Evolutionary conservation across 2,888 invertebrate genomes (phyloP).

Genomic region (Oxystoma pomonae): DNA sequence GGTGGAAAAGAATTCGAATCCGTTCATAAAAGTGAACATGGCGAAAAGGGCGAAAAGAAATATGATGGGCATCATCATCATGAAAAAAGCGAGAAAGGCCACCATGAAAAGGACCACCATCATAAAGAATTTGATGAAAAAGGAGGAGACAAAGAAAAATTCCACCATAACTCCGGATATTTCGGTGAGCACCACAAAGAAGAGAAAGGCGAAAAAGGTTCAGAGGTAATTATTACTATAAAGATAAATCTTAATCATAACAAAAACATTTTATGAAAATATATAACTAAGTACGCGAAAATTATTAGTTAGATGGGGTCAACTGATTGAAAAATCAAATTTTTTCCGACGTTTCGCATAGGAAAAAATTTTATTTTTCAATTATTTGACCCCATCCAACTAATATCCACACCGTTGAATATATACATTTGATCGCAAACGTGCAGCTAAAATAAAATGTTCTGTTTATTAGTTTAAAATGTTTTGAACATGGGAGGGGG

Average conservation of each 20-base stretch:
- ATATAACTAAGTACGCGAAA: too few species aligned
- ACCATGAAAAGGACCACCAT: conserved; percentile 49
- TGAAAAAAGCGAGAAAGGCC: conserved; percentile 41
- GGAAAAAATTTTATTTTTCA: background rate
- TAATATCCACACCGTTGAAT: background rate
- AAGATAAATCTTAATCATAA: too few species aligned
- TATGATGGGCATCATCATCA: conserved; percentile 43
- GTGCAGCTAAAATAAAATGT: background rate
- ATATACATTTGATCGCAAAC: background rate
- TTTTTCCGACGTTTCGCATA: too few species aligned
- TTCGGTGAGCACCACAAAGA: conserved; percentile 52
- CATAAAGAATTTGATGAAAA: conserved; percentile 50
- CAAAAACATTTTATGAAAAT: too few species aligned
- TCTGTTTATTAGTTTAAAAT: too few species aligned
- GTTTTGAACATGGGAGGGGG: too few species aligned
- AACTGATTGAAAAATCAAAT: background rate
- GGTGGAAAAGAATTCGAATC: conserved; percentile 37
- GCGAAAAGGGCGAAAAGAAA: conserved; percentile 41
- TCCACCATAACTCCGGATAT: conserved; percentile 49
- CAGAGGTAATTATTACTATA: conserved; percentile 37
- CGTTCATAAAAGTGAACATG: conserved; percentile 35
- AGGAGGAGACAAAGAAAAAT: conserved; percentile 50
- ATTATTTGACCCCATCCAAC: too few species aligned
- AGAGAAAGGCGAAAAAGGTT: conserved; percentile 52
- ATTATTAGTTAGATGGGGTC: background rate